Percentiles rank a stretch among this genome's conserved stretches.
Conservation (phyloP, 1,140 invertebrate genomes). For the Drosophila lacteicornis region DNA sequence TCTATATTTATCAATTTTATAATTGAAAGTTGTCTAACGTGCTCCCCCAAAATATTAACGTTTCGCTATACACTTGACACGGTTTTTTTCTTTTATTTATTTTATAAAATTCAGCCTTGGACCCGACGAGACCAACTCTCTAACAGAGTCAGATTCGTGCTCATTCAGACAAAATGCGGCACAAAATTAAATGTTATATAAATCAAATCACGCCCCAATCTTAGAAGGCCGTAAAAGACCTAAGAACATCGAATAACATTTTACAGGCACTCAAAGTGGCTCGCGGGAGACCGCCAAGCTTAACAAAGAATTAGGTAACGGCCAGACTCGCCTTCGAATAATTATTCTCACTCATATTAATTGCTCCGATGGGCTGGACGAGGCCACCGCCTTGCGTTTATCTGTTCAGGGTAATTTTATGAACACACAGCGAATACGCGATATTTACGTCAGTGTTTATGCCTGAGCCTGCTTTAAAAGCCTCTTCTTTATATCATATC, state of each 20-base stretch:
- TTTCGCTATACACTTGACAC: slow-evolving; percentile 40
- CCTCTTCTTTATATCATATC: slow-evolving; percentile 14
- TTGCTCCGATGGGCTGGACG: slow-evolving; percentile 23
- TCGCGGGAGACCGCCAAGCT: slow-evolving; percentile 4
- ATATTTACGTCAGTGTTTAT: slow-evolving; percentile 16
- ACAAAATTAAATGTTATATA: slow-evolving; percentile 43
- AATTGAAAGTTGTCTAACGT: slow-evolving; percentile 33
- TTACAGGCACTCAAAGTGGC: slow-evolving; percentile 39
- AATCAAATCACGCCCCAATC: slow-evolving; percentile 36
- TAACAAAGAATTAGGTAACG: slow-evolving; percentile 36
- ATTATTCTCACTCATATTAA: slow-evolving; percentile 47
- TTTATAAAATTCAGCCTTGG: slow-evolving; percentile 23
- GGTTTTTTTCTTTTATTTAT: slow-evolving; percentile 31
- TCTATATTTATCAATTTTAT: slow-evolving; percentile 25
- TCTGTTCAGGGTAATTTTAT: slow-evolving; percentile 9
- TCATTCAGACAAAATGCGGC: slow-evolving; percentile 40
- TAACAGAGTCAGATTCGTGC: slow-evolving; percentile 32
- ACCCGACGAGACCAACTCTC: slow-evolving; percentile 17
- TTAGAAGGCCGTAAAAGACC: slow-evolving; percentile 5
- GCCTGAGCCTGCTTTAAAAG: slow-evolving; percentile 11
- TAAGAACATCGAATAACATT: slow-evolving; percentile 24
- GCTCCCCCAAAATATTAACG: slow-evolving; percentile 9
- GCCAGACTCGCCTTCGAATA: slow-evolving; percentile 31
- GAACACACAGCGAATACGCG: slow-evolving; percentile 27
- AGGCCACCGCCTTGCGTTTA: background rate